phyloP scores from a whole-genome alignment of 1,140 invertebrate genomes.

The Drosophila parvula region DNA sequence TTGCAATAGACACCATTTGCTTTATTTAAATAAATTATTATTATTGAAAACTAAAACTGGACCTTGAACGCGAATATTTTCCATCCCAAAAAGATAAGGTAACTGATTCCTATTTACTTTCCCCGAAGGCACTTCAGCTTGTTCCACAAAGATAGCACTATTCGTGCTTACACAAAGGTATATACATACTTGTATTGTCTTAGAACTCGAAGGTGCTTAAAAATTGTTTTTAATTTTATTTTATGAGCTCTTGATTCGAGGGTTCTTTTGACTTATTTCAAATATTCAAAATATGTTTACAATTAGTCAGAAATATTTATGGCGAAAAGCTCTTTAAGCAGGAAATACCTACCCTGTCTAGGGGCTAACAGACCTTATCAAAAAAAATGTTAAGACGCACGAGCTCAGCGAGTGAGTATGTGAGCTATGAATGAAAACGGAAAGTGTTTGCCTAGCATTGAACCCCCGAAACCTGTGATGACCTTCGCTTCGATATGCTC shows the following conservation, averaged over 20 bases:
- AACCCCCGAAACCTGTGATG: constrained; percentile 19
- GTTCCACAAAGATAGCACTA: constrained; percentile 32
- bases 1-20: constrained; percentile 68
- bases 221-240: neutral
- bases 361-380: neutral
- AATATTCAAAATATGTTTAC: constrained; percentile 23
- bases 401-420: constrained; percentile 11
- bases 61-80: neutral
- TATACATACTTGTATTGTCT: constrained; percentile 10
- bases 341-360: neutral
- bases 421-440: constrained; percentile 41
- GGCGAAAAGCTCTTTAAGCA: constrained; percentile 4
- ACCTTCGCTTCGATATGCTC: constrained; percentile 42
- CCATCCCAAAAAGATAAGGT: neutral
- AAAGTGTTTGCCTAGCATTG: constrained; percentile 51
- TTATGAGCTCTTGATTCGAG: constrained; percentile 1
- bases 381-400: constrained; percentile 23
- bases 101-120: constrained; percentile 3
- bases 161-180: constrained; percentile 16
- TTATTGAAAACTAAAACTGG: constrained; percentile 21
- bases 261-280: too few species aligned
- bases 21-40: constrained; percentile 82
- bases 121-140: constrained; percentile 9
- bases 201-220: constrained; percentile 28
- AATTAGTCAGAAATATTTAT: constrained; percentile 2